phyloP scores from a whole-genome alignment of 2,113 vertebrate species.

The Regulus satrapa region DNA sequence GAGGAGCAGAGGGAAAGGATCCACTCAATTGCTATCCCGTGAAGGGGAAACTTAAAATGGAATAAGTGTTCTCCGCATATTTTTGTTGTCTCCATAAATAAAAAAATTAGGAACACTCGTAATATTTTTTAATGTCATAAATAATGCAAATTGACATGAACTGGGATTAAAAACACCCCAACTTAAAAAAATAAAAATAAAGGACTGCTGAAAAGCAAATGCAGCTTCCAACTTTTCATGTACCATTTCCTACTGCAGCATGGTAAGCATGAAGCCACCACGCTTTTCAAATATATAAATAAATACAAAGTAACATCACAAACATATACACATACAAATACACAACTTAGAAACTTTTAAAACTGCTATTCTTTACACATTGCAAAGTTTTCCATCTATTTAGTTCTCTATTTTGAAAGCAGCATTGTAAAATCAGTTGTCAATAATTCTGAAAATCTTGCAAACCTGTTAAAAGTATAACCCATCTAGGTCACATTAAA shows the following conservation, averaged over 20 bases:
- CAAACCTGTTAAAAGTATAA: neutral
- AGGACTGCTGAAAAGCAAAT: neutral
- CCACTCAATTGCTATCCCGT: neutral
- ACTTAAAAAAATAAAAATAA: neutral
- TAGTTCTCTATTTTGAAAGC: neutral
- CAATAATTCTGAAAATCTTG: neutral
- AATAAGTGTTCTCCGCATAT: neutral
- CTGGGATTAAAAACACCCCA: neutral
- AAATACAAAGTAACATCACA: neutral
- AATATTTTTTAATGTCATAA: neutral
- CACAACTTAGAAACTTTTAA: neutral
- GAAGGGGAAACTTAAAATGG: neutral
- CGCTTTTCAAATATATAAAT: neutral
- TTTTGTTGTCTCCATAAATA: neutral
- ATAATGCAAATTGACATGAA: neutral
- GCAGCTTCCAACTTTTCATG: neutral
- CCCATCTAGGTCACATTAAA: neutral
- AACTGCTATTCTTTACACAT: neutral
- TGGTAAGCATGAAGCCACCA: neutral
- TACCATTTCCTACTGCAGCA: neutral
- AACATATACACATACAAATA: neutral
- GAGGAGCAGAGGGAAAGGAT: neutral
- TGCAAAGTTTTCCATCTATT: neutral
- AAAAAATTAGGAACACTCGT: neutral
- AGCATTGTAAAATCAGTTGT: neutral